Conservation (phyloP, 2,888 invertebrate species). For the Herminia tarsipennalis region DNA sequence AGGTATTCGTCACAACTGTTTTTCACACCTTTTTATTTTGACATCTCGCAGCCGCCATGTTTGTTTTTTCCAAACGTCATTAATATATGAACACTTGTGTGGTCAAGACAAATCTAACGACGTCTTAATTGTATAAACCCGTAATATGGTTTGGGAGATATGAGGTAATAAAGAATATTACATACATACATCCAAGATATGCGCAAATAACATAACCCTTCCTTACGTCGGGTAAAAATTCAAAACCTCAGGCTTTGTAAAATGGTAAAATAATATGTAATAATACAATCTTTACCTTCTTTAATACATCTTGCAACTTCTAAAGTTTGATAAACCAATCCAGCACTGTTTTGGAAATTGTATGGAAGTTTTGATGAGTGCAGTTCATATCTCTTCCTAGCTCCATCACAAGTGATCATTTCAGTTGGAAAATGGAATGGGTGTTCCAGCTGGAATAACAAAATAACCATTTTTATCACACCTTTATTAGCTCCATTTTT, state of each 20-base stretch:
- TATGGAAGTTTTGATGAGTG: slow-evolving; percentile 83
- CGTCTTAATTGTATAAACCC: too few species aligned
- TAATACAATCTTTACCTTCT: slow-evolving; percentile 54
- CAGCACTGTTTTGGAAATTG: slow-evolving; percentile 89
- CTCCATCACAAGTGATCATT: slow-evolving; percentile 84
- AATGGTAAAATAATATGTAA: neutral
- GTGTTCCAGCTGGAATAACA: slow-evolving; percentile 62
- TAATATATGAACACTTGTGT: too few species aligned
- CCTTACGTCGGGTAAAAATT: neutral
- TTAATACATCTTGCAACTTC: slow-evolving; percentile 90
- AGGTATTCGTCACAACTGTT: too few species aligned
- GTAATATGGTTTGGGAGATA: too few species aligned
- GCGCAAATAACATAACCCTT: too few species aligned
- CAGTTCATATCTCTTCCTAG: slow-evolving; percentile 82
- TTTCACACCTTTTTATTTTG: too few species aligned
- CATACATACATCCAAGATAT: too few species aligned
- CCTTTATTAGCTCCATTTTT: too few species aligned
- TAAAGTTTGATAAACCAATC: slow-evolving; percentile 90
- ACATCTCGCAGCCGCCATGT: too few species aligned
- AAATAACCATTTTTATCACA: neutral
- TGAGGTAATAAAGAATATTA: too few species aligned
- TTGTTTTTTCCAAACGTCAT: too few species aligned
- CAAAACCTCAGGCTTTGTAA: neutral
- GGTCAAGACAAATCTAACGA: too few species aligned
- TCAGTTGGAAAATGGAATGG: slow-evolving; percentile 89